A percentile compares a stretch with the other conserved stretches of the same genome.
These are phyloP conservation scores for Peromyscus aztecus DNA, from an alignment of 2,797 vertebrate species.

Conservation along the genomic window DNA sequence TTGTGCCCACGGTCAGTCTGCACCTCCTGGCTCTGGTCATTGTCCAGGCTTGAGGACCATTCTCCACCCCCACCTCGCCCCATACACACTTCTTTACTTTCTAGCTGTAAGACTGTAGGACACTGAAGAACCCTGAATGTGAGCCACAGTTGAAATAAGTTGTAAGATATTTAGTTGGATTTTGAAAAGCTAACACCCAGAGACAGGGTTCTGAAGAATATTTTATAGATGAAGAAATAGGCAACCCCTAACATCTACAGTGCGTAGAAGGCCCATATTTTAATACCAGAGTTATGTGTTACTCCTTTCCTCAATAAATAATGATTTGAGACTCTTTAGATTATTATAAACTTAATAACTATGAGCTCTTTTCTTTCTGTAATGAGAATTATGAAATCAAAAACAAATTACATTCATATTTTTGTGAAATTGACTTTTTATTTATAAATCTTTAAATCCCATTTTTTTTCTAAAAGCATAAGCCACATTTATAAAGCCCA, in stretches of 20 bases:
- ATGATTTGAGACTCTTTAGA: background rate
- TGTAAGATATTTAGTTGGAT: background rate
- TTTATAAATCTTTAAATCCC: conserved; percentile 7
- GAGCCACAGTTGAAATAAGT: background rate
- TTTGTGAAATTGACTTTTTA: conserved; percentile 16
- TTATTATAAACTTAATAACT: background rate
- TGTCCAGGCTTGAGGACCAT: background rate
- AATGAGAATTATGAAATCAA: background rate
- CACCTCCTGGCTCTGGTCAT: fast-evolving
- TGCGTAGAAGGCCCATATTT: background rate
- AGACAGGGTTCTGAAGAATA: background rate
- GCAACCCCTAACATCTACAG: background rate
- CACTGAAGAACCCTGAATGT: background rate
- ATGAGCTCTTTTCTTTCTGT: fast-evolving
- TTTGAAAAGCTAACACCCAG: background rate
- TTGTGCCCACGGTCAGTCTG: fast-evolving
- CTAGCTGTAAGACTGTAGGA: background rate
- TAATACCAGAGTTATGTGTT: background rate
- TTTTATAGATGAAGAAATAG: background rate
- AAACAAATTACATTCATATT: background rate
- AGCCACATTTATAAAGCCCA: conserved; percentile 44
- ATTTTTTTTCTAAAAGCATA: background rate
- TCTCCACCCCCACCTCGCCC: fast-evolving
- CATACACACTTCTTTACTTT: background rate
- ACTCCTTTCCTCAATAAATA: background rate